Base-by-base conservation (phyloP, 53 echinoderm and acorn worm species). In the Echinarachnius parma region DNA sequence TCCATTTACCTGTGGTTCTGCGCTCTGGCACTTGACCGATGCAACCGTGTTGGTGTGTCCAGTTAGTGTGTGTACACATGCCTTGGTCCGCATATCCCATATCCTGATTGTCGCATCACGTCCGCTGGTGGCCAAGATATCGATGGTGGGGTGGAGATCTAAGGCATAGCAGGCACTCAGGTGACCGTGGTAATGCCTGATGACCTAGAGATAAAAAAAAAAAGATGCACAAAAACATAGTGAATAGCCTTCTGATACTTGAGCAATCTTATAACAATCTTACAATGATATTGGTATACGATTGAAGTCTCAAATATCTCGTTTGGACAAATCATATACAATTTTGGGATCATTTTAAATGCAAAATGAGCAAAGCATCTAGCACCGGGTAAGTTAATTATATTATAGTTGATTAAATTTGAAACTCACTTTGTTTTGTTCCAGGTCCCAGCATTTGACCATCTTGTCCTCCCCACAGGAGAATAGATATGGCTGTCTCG, bases 371-470 rank as follows among this genome's bases (percentile, higher is more conserved):
- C n/a, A n/a, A n/a, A n/a, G n/a, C n/a, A n/a, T n/a, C n/a, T n/a
- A n/a, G n/a, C n/a, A n/a, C n/a, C n/a, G n/a, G n/a, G n/a, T n/a
- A n/a, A n/a, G n/a, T n/a, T n/a, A n/a, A n/a, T n/a, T n/a, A n/a
- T n/a, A n/a, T n/a, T n/a, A n/a, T n/a, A n/a, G n/a, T n/a, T n/a
- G n/a, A n/a, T n/a, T n/a, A n/a, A n/a, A n/a, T n/a, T n/a, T n/a
- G n/a, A n/a, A n/a, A 42, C 64, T 46, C 53, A 96, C 91, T 80
- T 96, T 96, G 48, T 96, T 96, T 31, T 91, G 91, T 65, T 96
- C 96, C 59, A 95, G 64, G 53, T 96, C 96, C 96, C 96, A 96
- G 58, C 96, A 96, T 80, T 96, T 96, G 44, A 96, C 96, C 82
- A 83, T 83, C 77, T 96, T 96, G 53, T 96, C 96, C 54, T 96